These are phyloP conservation scores for Odontophorus gujanensis DNA, from an alignment of 2,113 vertebrate species.

Conservation along the genomic window DNA sequence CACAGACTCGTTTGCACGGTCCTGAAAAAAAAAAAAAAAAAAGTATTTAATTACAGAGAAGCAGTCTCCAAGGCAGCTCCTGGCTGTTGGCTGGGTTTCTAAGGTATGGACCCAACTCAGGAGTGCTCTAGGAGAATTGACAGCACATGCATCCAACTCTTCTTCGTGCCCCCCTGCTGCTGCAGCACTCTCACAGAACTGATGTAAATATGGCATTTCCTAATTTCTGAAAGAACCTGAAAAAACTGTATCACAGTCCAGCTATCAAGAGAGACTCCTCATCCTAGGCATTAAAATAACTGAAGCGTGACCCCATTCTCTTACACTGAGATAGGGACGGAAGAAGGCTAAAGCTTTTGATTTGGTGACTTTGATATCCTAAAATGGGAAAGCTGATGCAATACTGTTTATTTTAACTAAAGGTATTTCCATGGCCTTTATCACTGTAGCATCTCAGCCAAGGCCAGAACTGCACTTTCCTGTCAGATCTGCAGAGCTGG, in stretches of 20 bases:
- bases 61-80: neutral
- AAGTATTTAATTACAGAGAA: neutral
- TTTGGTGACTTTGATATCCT: neutral
- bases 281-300: neutral
- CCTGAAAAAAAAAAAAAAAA: neutral
- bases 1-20: neutral
- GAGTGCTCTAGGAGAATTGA: neutral
- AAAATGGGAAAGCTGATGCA: conserved; percentile 16
- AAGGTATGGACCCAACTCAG: neutral
- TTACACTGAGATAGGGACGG: neutral
- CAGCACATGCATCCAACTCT: neutral
- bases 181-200: neutral
- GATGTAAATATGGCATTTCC: neutral
- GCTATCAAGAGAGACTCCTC: neutral
- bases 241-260: neutral
- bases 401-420: conserved; percentile 38
- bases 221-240: neutral
- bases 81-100: conserved; percentile 22
- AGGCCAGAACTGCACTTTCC: conserved; percentile 22
- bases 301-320: neutral
- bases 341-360: neutral
- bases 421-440: conserved; percentile 41
- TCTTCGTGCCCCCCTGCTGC: neutral
- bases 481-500: neutral
- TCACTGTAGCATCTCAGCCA: conserved; percentile 29